phyloP scores from a whole-genome alignment of 1,140 invertebrate genomes.

The Heliothis subflexa region DNA sequence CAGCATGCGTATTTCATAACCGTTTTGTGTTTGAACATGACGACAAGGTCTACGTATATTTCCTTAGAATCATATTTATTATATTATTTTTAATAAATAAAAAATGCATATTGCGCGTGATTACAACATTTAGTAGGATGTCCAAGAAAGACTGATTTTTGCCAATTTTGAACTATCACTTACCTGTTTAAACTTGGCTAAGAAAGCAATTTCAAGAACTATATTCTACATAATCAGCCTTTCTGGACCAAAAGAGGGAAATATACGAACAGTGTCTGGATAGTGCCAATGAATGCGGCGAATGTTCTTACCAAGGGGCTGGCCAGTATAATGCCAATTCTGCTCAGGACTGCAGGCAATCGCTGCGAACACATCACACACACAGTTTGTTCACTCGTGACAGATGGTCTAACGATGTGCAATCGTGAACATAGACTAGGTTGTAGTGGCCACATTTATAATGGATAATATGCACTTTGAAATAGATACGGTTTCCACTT shows the following conservation, averaged over 20 bases:
- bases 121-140: not conserved
- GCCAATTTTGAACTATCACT: conserved; percentile 8
- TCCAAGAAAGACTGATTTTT: conserved; percentile 26
- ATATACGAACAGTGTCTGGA: conserved; percentile 76
- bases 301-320: conserved; percentile 95
- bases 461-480: conserved; percentile 42
- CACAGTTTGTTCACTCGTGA: conserved; percentile 84
- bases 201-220: not conserved
- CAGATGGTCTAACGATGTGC: conserved; percentile 80
- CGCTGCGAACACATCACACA: conserved; percentile 92
- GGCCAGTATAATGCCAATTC: conserved; percentile 97
- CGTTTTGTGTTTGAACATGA: conserved; percentile 36
- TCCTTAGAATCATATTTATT: not conserved
- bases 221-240: conserved; percentile 8
- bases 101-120: too few species aligned
- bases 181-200: not conserved
- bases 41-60: conserved; percentile 34
- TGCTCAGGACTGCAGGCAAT: conserved; percentile 95
- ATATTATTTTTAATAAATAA: not conserved
- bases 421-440: conserved; percentile 80
- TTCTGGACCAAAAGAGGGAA: conserved; percentile 57
- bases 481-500: conserved; percentile 36
- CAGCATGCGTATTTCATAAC: conserved; percentile 28
- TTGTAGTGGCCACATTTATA: conserved; percentile 79
- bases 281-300: conserved; percentile 83